Base-by-base conservation (phyloP, 2,888 invertebrate genomes). In the Phragmatobia fuliginosa region DNA sequence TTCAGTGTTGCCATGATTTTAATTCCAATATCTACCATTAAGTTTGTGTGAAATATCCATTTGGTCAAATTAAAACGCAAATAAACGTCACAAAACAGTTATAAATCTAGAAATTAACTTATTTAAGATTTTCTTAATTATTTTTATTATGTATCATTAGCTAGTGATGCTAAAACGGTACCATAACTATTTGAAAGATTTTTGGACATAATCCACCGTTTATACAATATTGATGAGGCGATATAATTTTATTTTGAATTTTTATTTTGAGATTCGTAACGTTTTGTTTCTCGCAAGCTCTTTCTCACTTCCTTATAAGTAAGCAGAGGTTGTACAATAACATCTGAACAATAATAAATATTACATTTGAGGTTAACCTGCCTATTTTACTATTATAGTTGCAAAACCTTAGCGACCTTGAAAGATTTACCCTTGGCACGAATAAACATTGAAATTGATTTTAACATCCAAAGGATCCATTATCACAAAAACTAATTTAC, bases 271-370 rank as follows among this genome's bases (percentile, higher is more conserved):
- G 81, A 79, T 81, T 81, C 80, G 76, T 73, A 72, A 66, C 38
- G 78, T 74, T 71, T 73, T 66, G 73, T 71, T 65, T 65, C 36
- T 70, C 76, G 77, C 78, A 80, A 82, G 83, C 78, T 79, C 79
- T 76, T 21, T 61, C 74, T 76, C 71, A 72, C 75, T 80, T 81
- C 77, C 78, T 69, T 32, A 70, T 11, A 67, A 78, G 74, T 72
- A 72, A 71, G 62, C 72, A 80, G 32, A 79, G 78, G 65, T 49
- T 74, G 72, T 72, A 65, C 62, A 68, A 71, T 78, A 68, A 8
- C 56, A 56, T 59, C 41, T 67, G 66, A 62, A 52, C 68, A 64
- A 58, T 65, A 49, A 68, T 58, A 71, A 68, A 62, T 41, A 62
- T 67, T 58, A 61, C 52, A 31, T 68, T 71, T 41, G 11, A 28